A percentile compares a stretch with the other conserved stretches of the same genome.
Evolutionary conservation across 2,888 invertebrate genomes (phyloP).

Genomic region (Ochropleura leucogaster): DNA sequence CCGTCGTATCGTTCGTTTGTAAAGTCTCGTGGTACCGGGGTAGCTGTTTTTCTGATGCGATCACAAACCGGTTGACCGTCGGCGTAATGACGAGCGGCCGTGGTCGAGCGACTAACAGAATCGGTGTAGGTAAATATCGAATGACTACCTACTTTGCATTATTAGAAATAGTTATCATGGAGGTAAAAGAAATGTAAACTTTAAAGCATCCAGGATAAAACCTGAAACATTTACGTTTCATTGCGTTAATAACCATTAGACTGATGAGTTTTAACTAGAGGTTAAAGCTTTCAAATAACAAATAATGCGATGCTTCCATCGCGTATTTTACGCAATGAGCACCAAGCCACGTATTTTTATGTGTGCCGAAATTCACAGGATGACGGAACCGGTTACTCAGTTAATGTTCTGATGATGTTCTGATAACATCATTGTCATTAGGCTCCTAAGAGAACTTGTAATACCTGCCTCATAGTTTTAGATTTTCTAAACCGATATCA

Average conservation of each 20-base stretch:
- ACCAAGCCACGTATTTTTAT: constrained; percentile 13
- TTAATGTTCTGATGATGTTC: constrained; percentile 15
- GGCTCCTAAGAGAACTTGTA: constrained; percentile 4
- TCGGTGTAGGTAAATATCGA: constrained; percentile 82
- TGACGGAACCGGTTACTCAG: constrained; percentile 36
- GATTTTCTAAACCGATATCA: background rate
- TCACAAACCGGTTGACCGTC: constrained; percentile 89
- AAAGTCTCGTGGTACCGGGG: constrained; percentile 78
- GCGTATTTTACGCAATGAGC: constrained; percentile 16
- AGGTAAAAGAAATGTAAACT: constrained; percentile 60
- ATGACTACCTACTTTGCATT: constrained; percentile 84
- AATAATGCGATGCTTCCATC: background rate
- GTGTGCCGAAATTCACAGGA: constrained; percentile 10
- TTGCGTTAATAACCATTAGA: background rate
- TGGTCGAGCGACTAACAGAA: constrained; percentile 73
- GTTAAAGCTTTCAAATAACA: background rate
- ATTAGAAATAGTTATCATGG: constrained; percentile 75
- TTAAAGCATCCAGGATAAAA: constrained; percentile 25
- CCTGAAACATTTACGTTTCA: constrained; percentile 24
- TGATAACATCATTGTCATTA: constrained; percentile 23
- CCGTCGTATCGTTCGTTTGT: constrained; percentile 37
- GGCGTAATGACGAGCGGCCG: constrained; percentile 83
- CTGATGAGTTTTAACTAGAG: background rate
- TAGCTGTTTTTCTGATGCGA: constrained; percentile 89
- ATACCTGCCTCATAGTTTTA: constrained; percentile 7